A percentile compares a stretch with the other conserved stretches of the same genome.
These are phyloP conservation scores for Thymelicus sylvestris DNA, from an alignment of 2,888 invertebrate genomes.

Conservation along the genomic window DNA sequence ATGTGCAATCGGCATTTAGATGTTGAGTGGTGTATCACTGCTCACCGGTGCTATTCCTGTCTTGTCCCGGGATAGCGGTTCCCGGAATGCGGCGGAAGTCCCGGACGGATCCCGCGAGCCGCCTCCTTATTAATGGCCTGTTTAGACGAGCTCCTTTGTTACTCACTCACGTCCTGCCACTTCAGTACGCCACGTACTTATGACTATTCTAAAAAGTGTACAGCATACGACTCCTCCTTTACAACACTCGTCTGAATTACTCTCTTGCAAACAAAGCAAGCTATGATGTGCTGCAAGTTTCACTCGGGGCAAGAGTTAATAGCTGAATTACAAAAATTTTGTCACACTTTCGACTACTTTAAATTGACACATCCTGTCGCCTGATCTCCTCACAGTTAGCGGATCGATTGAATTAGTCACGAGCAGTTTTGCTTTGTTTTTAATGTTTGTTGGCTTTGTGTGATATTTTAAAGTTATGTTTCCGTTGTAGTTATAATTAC, in stretches of 20 bases:
- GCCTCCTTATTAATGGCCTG: constrained; percentile 83
- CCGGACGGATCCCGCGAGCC: constrained; percentile 72
- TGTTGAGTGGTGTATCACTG: constrained; percentile 57
- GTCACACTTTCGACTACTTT: constrained; percentile 73
- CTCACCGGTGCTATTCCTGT: constrained; percentile 70
- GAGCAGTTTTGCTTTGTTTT: constrained; percentile 40
- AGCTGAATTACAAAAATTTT: constrained; percentile 50
- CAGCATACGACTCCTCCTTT: constrained; percentile 49
- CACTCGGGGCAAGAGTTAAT: constrained; percentile 51
- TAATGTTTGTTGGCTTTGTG: constrained; percentile 1
- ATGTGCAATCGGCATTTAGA: constrained; percentile 55
- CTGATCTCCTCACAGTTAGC: constrained; percentile 73
- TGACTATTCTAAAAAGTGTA: constrained; percentile 41
- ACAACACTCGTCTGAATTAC: constrained; percentile 41
- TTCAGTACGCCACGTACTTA: constrained; percentile 55
- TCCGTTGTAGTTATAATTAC: constrained; percentile 27
- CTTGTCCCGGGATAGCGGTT: constrained; percentile 75
- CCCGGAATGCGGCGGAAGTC: constrained; percentile 80
- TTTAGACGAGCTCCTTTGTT: constrained; percentile 82
- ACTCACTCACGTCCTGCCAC: constrained; percentile 78
- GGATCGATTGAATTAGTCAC: constrained; percentile 70
- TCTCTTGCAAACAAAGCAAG: constrained; percentile 49
- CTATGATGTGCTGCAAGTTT: constrained; percentile 47
- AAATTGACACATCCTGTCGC: constrained; percentile 82
- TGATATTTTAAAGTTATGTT: constrained; percentile 15